Evolutionary conservation across 2,888 invertebrate genomes (phyloP), one percentile per base, ranked within the genome.

Genomic region (Ophion slaviceki): DNA sequence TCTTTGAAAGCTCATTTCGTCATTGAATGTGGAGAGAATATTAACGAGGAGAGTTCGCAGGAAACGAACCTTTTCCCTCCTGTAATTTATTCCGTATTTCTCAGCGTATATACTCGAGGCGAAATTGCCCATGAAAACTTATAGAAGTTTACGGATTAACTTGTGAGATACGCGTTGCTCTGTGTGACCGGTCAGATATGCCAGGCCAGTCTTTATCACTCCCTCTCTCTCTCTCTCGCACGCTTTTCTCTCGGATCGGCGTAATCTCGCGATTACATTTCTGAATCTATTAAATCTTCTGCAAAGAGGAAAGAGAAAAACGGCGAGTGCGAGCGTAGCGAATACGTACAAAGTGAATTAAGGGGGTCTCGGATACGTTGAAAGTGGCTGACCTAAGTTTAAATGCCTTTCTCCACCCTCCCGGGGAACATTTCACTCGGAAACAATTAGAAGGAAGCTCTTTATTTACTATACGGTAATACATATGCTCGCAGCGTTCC

Each of bases 191-290:
- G 80, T 77, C 72, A 72, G 66, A 77, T 77, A 84, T 67, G 76
- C 80, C 53, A 57, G 61, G 77, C 61, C 17, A 75, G 59, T 59
- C 61, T 76, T 45, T 74, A 74, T 72, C 45, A 45, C 61, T 7
- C 36, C 32, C 8, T 36, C 53, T 77, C n/a, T 36, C 32, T 71
- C 62, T 71, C 28, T 45, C 45, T 24, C 11, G 8, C 64, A 11
- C 64, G 61, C 47, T 71, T 70, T 61, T 79, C 24, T 47, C 64
- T 24, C 66, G 53, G 72, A 84, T 70, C 67, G 61, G 59, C 64
- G 80, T 85, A 85, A 87, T 87, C 80, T 82, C 62, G 87, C 80
- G 87, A 87, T 87, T 85, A 87, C 85, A 85, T 87, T 87, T 85
- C 82, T 83, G 80, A 87, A 87, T 87, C 78, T 87, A 85, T 87